These are phyloP conservation scores for Holacanthella duospinosa DNA, from an alignment of 2,888 invertebrate genomes.

Conservation along the genomic window DNA sequence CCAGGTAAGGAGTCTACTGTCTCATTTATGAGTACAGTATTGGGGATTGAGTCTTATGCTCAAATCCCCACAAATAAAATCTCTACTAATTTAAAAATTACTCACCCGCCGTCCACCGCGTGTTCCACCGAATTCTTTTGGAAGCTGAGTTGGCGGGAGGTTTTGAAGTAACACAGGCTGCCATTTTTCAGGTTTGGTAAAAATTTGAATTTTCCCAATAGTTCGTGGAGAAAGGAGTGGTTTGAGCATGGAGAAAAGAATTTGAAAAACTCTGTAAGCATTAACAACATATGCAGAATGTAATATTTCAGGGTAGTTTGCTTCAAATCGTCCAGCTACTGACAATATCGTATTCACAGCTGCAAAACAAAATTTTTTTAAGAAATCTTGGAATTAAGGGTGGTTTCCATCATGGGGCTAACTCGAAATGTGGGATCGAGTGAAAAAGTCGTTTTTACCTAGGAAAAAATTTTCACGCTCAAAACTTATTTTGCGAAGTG, in stretches of 20 bases:
- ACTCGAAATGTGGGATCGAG: no score
- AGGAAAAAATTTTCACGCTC: no score
- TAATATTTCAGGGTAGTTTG: conserved; percentile 6
- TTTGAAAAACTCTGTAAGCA: background rate
- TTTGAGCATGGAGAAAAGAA: conserved; percentile 2
- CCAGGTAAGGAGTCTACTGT: no score
- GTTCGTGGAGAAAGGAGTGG: conserved; percentile 6
- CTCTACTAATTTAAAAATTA: no score
- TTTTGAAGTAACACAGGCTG: conserved; percentile 3
- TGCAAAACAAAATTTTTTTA: background rate
- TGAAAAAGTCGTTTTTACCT: no score
- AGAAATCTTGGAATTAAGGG: background rate
- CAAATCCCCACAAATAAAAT: no score
- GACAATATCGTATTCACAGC: background rate
- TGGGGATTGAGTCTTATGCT: no score
- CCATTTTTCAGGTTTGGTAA: conserved; percentile 3
- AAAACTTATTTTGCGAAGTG: no score
- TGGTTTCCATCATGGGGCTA: no score
- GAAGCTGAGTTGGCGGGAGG: background rate
- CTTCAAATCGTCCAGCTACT: background rate
- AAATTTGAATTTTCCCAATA: background rate
- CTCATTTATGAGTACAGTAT: no score
- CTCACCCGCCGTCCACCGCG: background rate
- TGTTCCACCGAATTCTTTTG: background rate
- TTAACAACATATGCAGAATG: background rate